Conservation (phyloP, 2,888 invertebrate species). For the Oligia fasciuncula region DNA sequence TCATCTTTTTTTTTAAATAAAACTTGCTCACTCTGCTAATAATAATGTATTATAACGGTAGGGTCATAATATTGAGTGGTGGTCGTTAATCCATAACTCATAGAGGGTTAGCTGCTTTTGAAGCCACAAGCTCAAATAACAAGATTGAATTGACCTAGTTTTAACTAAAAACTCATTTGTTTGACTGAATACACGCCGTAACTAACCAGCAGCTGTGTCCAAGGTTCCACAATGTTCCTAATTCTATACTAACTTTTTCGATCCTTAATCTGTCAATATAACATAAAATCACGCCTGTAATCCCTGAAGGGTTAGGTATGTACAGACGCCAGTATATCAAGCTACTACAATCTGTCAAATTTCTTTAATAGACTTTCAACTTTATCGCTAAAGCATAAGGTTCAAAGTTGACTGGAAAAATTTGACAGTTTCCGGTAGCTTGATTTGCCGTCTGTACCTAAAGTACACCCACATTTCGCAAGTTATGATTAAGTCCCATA, state of each 20-base stretch:
- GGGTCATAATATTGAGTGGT: neutral
- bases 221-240: neutral
- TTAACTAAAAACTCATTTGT: neutral
- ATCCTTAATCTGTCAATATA: neutral
- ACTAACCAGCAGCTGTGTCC: neutral
- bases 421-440: too few relatives aligned
- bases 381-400: too few relatives aligned
- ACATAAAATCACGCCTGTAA: neutral
- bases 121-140: neutral
- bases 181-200: neutral
- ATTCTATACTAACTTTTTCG: neutral
- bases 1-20: too few relatives aligned
- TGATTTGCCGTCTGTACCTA: too few relatives aligned
- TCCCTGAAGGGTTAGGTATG: neutral
- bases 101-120: neutral
- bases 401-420: too few relatives aligned
- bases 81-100: conserved; percentile 11
- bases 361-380: too few relatives aligned
- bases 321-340: too few relatives aligned
- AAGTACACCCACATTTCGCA: neutral
- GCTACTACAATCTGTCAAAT: too few relatives aligned
- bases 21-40: too few relatives aligned
- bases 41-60: conserved; percentile 27
- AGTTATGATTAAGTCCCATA: neutral
- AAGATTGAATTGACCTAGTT: neutral